Evolutionary conservation across 2,113 vertebrate species (phyloP).

Genomic region (Cynopterus brachyotis): DNA sequence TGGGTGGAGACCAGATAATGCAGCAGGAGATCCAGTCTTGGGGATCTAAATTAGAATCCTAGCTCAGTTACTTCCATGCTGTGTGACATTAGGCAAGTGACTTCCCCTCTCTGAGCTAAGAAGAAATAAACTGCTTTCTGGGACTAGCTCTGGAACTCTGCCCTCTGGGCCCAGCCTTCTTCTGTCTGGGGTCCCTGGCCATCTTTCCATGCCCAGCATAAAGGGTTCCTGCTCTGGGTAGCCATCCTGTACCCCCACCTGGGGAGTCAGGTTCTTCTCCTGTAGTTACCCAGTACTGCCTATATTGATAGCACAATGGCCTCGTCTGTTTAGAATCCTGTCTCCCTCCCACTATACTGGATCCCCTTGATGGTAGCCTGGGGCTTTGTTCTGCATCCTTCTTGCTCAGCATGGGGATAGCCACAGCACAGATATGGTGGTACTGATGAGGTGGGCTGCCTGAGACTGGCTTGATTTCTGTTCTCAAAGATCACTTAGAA

Average conservation of each 20-base stretch:
- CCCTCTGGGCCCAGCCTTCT: background rate
- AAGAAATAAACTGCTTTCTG: background rate
- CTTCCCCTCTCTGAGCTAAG: background rate
- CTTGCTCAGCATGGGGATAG: background rate
- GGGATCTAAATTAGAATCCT: background rate
- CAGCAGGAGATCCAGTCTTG: background rate
- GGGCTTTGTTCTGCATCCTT: background rate
- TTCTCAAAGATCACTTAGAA: background rate
- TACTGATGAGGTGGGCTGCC: background rate
- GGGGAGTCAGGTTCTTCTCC: background rate
- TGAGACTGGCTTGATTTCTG: background rate
- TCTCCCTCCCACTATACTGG: background rate
- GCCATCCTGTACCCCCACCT: too few relatives aligned
- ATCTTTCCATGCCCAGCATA: background rate
- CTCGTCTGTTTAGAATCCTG: background rate
- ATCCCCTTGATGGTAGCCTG: background rate
- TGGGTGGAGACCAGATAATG: background rate
- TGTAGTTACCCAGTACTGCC: background rate
- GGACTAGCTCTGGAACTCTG: background rate
- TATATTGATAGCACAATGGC: rapidly evolving
- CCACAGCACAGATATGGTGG: background rate
- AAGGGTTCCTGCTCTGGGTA: background rate
- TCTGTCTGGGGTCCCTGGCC: background rate
- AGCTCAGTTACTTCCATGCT: background rate
- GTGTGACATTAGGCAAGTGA: background rate